These are phyloP conservation scores for Gopherus flavomarginatus DNA, from an alignment of 2,113 vertebrate species.

Conservation along the genomic window DNA sequence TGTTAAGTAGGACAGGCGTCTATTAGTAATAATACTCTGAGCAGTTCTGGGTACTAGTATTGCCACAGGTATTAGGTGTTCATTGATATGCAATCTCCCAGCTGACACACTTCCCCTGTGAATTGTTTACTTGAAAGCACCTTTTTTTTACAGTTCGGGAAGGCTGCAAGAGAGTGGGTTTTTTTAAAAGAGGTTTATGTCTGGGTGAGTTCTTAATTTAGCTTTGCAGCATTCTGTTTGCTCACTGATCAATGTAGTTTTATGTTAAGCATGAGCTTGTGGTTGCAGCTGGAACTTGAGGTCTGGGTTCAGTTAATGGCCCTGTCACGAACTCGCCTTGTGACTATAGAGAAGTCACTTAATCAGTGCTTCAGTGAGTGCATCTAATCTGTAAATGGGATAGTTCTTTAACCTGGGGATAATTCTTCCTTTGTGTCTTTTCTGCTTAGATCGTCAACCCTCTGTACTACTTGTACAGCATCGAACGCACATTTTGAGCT, in stretches of 20 bases:
- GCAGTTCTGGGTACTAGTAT: not conserved
- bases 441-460: not conserved
- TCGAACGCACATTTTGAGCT: not conserved
- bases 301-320: accelerated
- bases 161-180: not conserved
- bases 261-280: not conserved
- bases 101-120: accelerated
- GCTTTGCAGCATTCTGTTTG: not conserved
- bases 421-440: not conserved
- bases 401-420: not conserved
- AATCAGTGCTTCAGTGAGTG: not conserved
- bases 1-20: not conserved
- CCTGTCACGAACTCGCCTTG: accelerated
- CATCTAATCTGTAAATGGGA: accelerated
- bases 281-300: not conserved
- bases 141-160: slow-evolving; percentile 1
- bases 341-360: accelerated
- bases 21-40: not conserved
- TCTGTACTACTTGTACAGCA: not conserved
- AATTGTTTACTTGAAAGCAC: slow-evolving; percentile 26
- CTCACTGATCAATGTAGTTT: not conserved
- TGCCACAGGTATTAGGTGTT: slow-evolving; percentile 33
- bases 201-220: not conserved
- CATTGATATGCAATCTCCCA: not conserved
- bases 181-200: not conserved